Conservation (phyloP, 2,888 invertebrate species). For the Cremastinae sp. region DNA sequence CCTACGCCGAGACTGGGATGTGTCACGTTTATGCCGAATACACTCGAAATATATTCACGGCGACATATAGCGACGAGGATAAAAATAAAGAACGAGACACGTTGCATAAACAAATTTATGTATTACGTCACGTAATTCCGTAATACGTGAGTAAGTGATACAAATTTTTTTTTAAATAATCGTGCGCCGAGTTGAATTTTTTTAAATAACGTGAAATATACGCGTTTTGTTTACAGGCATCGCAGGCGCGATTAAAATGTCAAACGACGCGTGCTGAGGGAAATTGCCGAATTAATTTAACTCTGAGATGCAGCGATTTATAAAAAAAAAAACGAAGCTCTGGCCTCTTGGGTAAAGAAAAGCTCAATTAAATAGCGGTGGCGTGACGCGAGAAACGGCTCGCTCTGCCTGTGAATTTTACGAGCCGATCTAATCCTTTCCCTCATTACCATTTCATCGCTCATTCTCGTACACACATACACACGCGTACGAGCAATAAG, state of each 20-base stretch:
- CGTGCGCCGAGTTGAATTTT: too few species aligned
- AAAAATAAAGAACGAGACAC: background rate
- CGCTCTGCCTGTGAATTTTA: slow-evolving; percentile 52
- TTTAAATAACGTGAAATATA: too few species aligned
- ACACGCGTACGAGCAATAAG: slow-evolving; percentile 16
- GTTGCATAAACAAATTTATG: background rate
- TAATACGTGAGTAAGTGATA: too few species aligned
- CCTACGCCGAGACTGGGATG: slow-evolving; percentile 2
- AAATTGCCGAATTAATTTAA: background rate
- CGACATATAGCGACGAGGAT: too few species aligned
- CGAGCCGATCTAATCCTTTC: slow-evolving; percentile 53
- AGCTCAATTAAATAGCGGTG: slow-evolving; percentile 63
- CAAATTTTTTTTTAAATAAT: too few species aligned
- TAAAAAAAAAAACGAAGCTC: slow-evolving; percentile 38
- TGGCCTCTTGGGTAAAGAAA: slow-evolving; percentile 28
- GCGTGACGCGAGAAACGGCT: slow-evolving; percentile 64
- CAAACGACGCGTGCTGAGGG: too few species aligned
- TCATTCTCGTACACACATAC: slow-evolving; percentile 4
- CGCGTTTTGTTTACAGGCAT: too few species aligned
- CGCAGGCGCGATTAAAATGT: too few species aligned
- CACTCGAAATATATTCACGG: background rate
- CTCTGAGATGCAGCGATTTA: slow-evolving; percentile 37
- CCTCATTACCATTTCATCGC: slow-evolving; percentile 49
- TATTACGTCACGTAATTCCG: background rate
- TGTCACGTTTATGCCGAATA: slow-evolving; percentile 7